Conservation (phyloP, 1,140 invertebrate species). For the Scaptomyza hsui region DNA sequence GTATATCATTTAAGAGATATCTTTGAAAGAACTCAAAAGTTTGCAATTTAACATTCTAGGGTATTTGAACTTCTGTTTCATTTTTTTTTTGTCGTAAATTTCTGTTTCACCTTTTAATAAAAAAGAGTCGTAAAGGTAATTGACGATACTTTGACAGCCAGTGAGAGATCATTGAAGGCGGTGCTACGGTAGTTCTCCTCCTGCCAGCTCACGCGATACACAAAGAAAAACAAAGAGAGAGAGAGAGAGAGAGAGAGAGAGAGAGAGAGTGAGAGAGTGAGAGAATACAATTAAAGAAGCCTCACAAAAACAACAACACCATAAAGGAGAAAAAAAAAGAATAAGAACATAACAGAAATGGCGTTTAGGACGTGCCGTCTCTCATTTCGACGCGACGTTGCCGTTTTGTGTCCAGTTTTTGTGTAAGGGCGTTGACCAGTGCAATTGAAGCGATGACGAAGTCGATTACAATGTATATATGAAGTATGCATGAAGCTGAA, state of each 20-base stretch:
- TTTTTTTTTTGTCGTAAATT: neutral
- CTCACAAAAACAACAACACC: conserved; percentile 12
- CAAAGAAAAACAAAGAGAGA: neutral
- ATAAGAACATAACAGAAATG: conserved; percentile 41
- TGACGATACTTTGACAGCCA: conserved; percentile 64
- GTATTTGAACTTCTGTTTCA: neutral
- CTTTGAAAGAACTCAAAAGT: too few species aligned
- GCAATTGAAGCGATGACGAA: conserved; percentile 55
- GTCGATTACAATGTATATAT: conserved; percentile 6
- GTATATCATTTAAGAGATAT: too few species aligned
- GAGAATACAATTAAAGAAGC: conserved; percentile 48
- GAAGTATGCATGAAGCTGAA: neutral
- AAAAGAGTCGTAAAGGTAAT: conserved; percentile 66
- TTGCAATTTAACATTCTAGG: neutral
- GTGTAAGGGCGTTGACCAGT: conserved; percentile 65
- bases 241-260: neutral
- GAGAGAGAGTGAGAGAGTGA: too few species aligned
- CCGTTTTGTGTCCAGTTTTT: conserved; percentile 26
- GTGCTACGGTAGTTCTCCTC: conserved; percentile 41
- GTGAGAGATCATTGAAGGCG: conserved; percentile 61
- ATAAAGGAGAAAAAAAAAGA: neutral
- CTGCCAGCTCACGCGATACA: conserved; percentile 65
- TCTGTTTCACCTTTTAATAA: conserved; percentile 21
- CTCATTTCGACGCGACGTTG: neutral
- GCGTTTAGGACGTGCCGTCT: conserved; percentile 32